These are phyloP conservation scores for Epinotia brunnichana DNA, from an alignment of 2,888 invertebrate genomes.

Conservation along the genomic window DNA sequence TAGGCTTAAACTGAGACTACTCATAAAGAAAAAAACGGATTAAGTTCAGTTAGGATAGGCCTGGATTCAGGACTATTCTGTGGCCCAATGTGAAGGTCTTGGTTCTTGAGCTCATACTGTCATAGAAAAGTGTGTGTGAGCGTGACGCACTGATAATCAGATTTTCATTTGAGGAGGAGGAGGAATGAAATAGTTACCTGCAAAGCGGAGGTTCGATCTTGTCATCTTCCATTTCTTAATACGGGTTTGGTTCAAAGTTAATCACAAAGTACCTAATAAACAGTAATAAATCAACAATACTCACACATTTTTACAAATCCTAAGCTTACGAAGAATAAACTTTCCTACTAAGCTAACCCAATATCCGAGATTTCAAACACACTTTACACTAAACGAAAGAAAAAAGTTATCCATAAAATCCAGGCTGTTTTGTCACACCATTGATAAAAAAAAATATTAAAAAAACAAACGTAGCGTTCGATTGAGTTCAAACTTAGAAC, in stretches of 20 bases:
- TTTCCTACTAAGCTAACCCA: constrained; percentile 32
- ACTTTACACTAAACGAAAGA: constrained; percentile 42
- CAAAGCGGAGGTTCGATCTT: too few species aligned
- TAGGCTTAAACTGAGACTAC: too few species aligned
- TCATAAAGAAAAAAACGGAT: too few species aligned
- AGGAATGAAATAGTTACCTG: too few species aligned
- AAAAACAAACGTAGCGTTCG: constrained; percentile 42
- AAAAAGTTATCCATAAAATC: constrained; percentile 26
- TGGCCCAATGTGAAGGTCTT: background rate
- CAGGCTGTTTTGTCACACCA: constrained; percentile 41
- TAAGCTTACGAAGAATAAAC: constrained; percentile 30
- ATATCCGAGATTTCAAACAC: constrained; percentile 37
- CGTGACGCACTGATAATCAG: background rate
- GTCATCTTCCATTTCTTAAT: too few species aligned
- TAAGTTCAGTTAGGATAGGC: too few species aligned
- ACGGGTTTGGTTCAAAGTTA: background rate
- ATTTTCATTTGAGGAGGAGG: too few species aligned
- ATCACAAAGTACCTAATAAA: background rate
- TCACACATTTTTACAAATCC: constrained; percentile 44
- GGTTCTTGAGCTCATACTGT: background rate
- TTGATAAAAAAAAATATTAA: constrained; percentile 34
- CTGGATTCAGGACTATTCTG: too few species aligned
- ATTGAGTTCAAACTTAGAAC: constrained; percentile 55
- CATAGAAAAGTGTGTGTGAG: background rate
- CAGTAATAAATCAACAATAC: constrained; percentile 11